Evolutionary conservation across 1,140 invertebrate species (phyloP), one percentile per base, ranked within the genome.

Genomic region (Pseudomyrmex gracilis): DNA sequence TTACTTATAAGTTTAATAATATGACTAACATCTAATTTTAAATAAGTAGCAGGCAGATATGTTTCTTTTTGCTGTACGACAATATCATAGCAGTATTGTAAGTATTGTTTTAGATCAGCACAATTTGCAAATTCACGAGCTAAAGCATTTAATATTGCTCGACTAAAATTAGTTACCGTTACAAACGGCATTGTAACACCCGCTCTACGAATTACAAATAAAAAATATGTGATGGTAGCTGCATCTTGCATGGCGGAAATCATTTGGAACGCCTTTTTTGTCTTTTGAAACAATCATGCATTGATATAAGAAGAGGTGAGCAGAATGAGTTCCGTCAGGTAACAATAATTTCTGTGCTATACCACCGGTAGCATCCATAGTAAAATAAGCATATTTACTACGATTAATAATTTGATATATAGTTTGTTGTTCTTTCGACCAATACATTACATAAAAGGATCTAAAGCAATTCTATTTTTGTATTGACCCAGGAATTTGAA

Each of bases 261-360:
- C 15, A 70, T 70, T 24, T 53, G 49, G 22, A 34, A 55, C 51
- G 2, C 53, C 53, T 2, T 20, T 15, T 24, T 22, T 4, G 13
- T 51, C 12, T 34, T 34, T 34, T 3, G 13, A 53, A 71, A 64
- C 47, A 10, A 22, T 82, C 74, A 67, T 70, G 85, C 67, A 15
- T 85, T 87, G 7, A 17, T 66, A 34, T 15, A 70, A 55, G 34
- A 70, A 68, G 49, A 51, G 12, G 45, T 66, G 34, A 9, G 34
- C 4, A 8, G 20, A 68, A 15, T 2, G 24, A 24, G 49, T 13
- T 10, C 15, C 3, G 20, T 66, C 47, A 2, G 20, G 20, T 7
- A 68, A 8, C 1, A 2, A 2, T 24, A 68, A 1, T 68, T 68
- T 51, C 2, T 68, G 49, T 15, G 2, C 47, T 51, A 68, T 10